A percentile compares a stretch with the other conserved stretches of the same genome.
Conservation (phyloP, 2,113 vertebrate species). For the Eretmochelys imbricata region DNA sequence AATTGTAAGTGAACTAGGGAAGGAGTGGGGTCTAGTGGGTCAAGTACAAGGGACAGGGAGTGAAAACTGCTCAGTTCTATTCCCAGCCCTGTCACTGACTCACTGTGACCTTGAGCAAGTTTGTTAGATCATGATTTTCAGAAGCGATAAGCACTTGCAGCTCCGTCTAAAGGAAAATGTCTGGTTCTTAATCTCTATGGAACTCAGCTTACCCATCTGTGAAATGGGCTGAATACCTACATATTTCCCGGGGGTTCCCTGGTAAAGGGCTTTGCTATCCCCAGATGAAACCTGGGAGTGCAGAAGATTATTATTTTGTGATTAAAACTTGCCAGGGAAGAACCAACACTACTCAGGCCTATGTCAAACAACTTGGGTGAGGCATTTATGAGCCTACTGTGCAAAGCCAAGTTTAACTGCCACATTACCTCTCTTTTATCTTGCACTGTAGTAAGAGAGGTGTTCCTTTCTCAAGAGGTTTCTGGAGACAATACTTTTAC, state of each 20-base stretch:
- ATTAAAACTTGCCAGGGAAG: neutral
- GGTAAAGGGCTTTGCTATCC: neutral
- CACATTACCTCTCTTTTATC: no score
- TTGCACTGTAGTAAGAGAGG: no score
- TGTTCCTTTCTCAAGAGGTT: no score
- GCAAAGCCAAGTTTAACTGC: no score
- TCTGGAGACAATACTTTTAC: no score
- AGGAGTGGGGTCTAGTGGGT: neutral
- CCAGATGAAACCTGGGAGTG: neutral
- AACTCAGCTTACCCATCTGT: rapidly evolving
- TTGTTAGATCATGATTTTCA: no score
- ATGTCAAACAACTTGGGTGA: neutral
- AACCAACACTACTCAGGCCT: neutral
- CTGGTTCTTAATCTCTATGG: neutral
- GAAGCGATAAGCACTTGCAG: neutral
- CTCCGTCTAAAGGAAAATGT: neutral
- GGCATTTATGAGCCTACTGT: neutral
- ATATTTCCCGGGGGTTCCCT: neutral
- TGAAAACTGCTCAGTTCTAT: neutral
- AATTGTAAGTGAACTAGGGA: neutral
- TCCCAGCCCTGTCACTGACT: neutral
- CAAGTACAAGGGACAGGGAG: neutral
- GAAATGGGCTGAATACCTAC: rapidly evolving
- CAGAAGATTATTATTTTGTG: neutral
- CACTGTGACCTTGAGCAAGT: neutral